phyloP scores from a whole-genome alignment of 2,888 invertebrate species.

The Athetis lepigone region DNA sequence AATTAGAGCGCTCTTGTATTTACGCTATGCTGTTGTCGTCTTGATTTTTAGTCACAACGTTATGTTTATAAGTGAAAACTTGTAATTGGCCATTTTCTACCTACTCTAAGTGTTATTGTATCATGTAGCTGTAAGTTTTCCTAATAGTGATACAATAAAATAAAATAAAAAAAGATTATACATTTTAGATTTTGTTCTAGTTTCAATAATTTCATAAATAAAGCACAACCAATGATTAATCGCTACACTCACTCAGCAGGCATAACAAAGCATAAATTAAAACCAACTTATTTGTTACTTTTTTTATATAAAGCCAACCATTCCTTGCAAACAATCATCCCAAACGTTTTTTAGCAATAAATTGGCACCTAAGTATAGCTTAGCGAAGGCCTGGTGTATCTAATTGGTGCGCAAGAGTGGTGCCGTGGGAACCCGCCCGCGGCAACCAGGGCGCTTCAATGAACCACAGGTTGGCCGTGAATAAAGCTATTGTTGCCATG shows the following conservation, averaged over 20 bases:
- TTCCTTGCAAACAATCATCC: slow-evolving; percentile 43
- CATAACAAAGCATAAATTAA: slow-evolving; percentile 18
- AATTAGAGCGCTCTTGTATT: no score
- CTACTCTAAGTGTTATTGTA: no score
- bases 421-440: slow-evolving; percentile 74
- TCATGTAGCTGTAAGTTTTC: no score
- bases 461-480: slow-evolving; percentile 45
- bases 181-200: not conserved
- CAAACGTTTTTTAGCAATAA: slow-evolving; percentile 58
- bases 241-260: not conserved
- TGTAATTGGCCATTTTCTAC: no score
- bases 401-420: slow-evolving; percentile 72
- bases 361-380: slow-evolving; percentile 65
- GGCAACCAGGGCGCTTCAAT: slow-evolving; percentile 61
- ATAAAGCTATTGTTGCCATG: slow-evolving; percentile 55
- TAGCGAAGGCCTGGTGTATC: slow-evolving; percentile 65
- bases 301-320: slow-evolving; percentile 41
- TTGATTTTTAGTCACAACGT: no score
- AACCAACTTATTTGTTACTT: not conserved
- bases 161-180: no score
- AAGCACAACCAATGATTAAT: not conserved
- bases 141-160: no score
- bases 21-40: no score
- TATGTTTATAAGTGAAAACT: no score
- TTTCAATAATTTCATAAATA: not conserved